A percentile compares a stretch with the other conserved stretches of the same genome.
These are phyloP conservation scores for Parazoanthus darwini DNA, from an alignment of 92 coral and sea anemone genomes.

Conservation along the genomic window DNA sequence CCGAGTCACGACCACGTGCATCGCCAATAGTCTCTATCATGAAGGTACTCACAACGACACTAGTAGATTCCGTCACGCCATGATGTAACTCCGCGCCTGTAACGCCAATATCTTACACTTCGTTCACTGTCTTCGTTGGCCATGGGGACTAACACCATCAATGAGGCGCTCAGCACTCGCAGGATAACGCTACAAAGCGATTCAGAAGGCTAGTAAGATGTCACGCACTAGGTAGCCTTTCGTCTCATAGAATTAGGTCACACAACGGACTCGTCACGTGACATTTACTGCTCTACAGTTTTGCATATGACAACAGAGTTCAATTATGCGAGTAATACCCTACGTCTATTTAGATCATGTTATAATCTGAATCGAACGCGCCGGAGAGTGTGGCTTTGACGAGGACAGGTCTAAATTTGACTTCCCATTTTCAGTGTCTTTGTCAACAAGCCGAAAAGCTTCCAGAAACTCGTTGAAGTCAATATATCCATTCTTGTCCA, in stretches of 20 bases:
- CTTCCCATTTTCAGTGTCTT: constrained; percentile 17
- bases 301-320: no score
- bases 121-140: background rate
- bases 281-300: background rate
- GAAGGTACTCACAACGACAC: background rate
- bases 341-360: background rate
- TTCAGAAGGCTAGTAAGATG: background rate
- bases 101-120: background rate
- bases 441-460: constrained; percentile 90
- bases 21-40: no score
- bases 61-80: background rate
- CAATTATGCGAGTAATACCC: background rate
- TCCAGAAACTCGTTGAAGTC: constrained; percentile 97
- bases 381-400: constrained; percentile 19
- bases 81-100: background rate
- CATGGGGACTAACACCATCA: background rate
- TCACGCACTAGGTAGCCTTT: background rate
- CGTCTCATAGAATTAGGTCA: background rate
- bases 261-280: background rate
- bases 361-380: constrained; percentile 37
- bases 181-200: background rate
- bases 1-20: no score
- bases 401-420: constrained; percentile 25
- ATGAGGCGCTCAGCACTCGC: background rate
- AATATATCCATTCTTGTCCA: constrained; percentile 90